Percentiles rank a stretch among this genome's conserved stretches.
These are phyloP conservation scores for Brachionus paranguensis DNA, from an alignment of 1,140 invertebrate species.

Conservation along the genomic window DNA sequence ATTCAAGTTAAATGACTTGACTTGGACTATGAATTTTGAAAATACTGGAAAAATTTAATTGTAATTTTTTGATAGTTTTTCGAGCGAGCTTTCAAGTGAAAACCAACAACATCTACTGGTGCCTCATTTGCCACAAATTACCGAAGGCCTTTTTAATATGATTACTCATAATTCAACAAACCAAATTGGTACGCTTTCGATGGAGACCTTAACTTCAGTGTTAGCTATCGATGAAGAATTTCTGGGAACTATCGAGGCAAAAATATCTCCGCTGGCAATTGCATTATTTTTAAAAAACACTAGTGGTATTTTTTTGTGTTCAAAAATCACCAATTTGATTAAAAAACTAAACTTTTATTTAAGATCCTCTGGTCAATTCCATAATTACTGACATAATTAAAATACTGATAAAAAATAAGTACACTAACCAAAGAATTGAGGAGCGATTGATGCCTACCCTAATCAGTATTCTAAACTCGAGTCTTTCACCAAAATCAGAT, in stretches of 20 bases:
- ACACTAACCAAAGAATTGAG: constrained; percentile 62
- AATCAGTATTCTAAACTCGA: constrained; percentile 61
- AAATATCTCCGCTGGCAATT: constrained; percentile 66
- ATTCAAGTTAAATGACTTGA: too few species aligned
- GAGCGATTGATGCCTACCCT: constrained; percentile 67
- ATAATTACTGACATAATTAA: constrained; percentile 66
- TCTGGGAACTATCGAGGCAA: constrained; percentile 63
- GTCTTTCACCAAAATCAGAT: not conserved
- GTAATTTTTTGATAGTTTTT: not conserved
- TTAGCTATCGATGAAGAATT: constrained; percentile 66
- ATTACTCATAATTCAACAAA: constrained; percentile 50
- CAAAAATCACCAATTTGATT: constrained; percentile 7
- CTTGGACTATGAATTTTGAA: too few species aligned
- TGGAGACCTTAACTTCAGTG: constrained; percentile 65
- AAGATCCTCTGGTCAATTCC: constrained; percentile 64
- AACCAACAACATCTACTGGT: constrained; percentile 14
- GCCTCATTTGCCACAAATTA: constrained; percentile 55
- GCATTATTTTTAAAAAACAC: constrained; percentile 67
- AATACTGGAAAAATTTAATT: not conserved
- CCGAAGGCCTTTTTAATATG: constrained; percentile 57
- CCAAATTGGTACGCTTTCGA: constrained; percentile 56
- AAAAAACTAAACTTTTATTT: constrained; percentile 41
- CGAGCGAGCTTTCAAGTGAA: not conserved
- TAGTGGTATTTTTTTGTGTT: constrained; percentile 48
- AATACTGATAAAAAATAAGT: constrained; percentile 63